Evolutionary conservation across 2,888 invertebrate genomes (phyloP).

Genomic region (Ommatoiulus sabulosus): DNA sequence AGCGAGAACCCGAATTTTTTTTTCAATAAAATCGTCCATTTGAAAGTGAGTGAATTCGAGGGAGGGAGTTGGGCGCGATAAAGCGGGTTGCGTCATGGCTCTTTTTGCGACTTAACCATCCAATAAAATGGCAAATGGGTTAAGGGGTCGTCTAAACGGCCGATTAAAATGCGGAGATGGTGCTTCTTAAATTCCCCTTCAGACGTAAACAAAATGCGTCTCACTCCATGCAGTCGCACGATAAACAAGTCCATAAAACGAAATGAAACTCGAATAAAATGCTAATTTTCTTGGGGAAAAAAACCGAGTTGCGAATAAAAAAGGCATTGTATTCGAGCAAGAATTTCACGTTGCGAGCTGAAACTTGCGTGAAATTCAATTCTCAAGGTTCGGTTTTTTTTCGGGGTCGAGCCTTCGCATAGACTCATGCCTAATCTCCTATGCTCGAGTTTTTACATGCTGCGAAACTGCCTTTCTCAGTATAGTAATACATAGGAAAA

Average conservation of each 20-base stretch:
- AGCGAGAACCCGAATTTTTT: background rate
- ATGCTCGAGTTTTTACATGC: background rate
- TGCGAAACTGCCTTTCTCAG: background rate
- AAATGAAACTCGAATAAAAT: slow-evolving; percentile 40
- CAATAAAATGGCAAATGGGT: background rate
- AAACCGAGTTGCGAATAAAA: background rate
- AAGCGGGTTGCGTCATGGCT: background rate
- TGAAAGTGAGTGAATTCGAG: background rate
- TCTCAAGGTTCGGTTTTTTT: background rate
- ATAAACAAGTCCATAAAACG: slow-evolving; percentile 36
- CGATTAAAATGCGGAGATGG: slow-evolving; percentile 23
- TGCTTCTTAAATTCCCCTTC: background rate
- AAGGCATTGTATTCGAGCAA: background rate
- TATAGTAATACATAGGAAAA: background rate
- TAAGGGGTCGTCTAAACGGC: slow-evolving; percentile 31
- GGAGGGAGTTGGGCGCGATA: background rate
- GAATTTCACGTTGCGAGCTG: too few relatives aligned
- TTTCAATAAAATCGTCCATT: background rate
- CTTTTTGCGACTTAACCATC: background rate
- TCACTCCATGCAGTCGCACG: background rate
- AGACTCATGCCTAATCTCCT: too few relatives aligned
- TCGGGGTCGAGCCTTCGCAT: too few relatives aligned
- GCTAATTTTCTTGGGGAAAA: background rate
- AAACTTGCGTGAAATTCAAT: background rate
- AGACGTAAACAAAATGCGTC: slow-evolving; percentile 33